Percentiles rank a stretch among this genome's conserved stretches.
Conservation (phyloP, 2,797 vertebrate species). For the Myoxocephalus aenaeus region DNA sequence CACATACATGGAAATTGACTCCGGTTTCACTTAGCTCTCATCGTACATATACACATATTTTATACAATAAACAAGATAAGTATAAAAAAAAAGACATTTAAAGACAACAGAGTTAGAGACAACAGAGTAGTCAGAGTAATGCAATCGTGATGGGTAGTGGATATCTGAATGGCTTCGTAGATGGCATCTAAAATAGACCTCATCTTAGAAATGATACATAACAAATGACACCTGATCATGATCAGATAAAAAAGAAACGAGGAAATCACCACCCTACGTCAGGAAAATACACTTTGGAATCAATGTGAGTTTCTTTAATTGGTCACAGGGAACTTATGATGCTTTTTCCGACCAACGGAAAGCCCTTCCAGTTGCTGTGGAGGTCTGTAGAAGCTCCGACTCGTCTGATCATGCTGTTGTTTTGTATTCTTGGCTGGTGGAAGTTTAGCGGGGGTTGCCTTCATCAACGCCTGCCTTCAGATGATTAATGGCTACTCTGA, state of each 20-base stretch:
- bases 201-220: not conserved
- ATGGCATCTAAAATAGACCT: not conserved
- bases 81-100: too few relatives aligned
- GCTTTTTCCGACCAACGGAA: not conserved
- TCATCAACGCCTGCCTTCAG: conserved; percentile 2
- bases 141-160: too few relatives aligned
- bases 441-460: not conserved
- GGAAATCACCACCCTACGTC: not conserved
- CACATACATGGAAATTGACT: too few relatives aligned
- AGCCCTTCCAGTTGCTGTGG: not conserved
- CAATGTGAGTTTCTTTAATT: too few relatives aligned
- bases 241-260: not conserved
- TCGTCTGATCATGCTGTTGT: not conserved
- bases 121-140: too few relatives aligned
- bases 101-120: too few relatives aligned
- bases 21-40: too few relatives aligned
- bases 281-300: not conserved
- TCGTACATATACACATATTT: too few relatives aligned
- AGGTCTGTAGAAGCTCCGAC: not conserved
- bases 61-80: too few relatives aligned
- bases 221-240: not conserved
- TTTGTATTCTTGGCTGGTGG: not conserved
- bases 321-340: not conserved
- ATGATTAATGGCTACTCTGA: conserved; percentile 20
- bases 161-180: not conserved